Evolutionary conservation across 2,113 vertebrate species (phyloP).

Genomic region (Mesembrinibis cayennensis): DNA sequence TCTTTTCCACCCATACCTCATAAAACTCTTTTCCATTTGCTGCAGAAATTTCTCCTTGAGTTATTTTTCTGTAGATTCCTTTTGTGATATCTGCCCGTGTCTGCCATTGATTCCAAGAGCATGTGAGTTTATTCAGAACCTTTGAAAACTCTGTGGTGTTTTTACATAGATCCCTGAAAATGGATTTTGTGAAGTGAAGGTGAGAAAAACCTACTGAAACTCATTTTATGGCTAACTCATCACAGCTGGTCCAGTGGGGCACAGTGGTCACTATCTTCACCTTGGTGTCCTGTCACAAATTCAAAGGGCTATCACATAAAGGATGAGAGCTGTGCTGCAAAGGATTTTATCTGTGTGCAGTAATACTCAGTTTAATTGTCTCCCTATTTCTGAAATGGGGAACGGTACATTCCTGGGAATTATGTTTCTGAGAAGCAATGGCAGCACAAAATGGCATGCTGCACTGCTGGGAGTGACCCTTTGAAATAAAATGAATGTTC

Average conservation of each 20-base stretch:
- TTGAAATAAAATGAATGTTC: constrained; percentile 76
- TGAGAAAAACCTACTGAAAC: neutral
- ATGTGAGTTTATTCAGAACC: neutral
- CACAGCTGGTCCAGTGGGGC: neutral
- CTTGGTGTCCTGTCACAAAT: neutral
- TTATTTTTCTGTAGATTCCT: neutral
- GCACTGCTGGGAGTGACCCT: constrained; percentile 68
- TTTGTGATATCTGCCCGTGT: neutral
- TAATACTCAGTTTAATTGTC: constrained; percentile 54
- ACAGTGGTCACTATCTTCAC: neutral
- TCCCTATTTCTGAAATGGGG: constrained; percentile 45
- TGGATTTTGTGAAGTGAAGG: neutral
- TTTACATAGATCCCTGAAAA: neutral
- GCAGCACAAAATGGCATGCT: constrained; percentile 53
- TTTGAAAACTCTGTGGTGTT: neutral
- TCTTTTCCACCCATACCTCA: neutral
- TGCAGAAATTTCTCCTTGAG: neutral
- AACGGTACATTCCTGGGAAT: constrained; percentile 38
- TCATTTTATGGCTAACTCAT: neutral
- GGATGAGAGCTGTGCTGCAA: neutral
- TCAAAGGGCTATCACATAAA: neutral
- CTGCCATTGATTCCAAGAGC: neutral
- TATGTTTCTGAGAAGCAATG: constrained; percentile 44
- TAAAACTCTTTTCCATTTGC: neutral
- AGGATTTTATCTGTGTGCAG: constrained; percentile 46